Evolutionary conservation across 2,888 invertebrate genomes (phyloP).

Genomic region (Tenthredo amoena): DNA sequence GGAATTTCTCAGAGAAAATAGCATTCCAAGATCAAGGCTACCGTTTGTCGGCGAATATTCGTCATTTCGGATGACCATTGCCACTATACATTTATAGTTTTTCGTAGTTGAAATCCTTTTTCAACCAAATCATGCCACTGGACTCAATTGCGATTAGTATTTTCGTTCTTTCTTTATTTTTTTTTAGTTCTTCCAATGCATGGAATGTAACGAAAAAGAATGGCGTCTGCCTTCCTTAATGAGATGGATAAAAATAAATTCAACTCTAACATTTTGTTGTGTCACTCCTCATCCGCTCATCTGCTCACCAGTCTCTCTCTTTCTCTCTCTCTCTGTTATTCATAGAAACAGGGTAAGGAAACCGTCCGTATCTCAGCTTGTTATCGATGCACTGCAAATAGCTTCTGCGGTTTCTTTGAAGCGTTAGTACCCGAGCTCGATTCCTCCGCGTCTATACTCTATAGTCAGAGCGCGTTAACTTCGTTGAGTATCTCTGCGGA

Average conservation of each 20-base stretch:
- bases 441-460: background rate
- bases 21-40: background rate
- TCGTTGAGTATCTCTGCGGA: background rate
- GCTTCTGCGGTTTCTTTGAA: constrained; percentile 1
- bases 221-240: background rate
- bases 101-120: background rate
- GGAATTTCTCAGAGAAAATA: background rate
- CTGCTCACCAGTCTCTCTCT: background rate
- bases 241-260: constrained; percentile 20
- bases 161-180: background rate
- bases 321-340: background rate
- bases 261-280: constrained; percentile 7
- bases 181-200: background rate
- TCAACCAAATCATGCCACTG: background rate
- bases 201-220: background rate
- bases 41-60: background rate
- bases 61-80: background rate
- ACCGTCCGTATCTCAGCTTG: constrained; percentile 6
- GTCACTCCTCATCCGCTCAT: constrained; percentile 9
- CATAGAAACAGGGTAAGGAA: background rate
- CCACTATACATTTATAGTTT: background rate
- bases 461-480: background rate
- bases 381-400: constrained; percentile 33
- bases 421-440: background rate
- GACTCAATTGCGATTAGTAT: background rate